Base-by-base conservation (phyloP, 2,797 vertebrate species). In the Sebastes ruberrimus region DNA sequence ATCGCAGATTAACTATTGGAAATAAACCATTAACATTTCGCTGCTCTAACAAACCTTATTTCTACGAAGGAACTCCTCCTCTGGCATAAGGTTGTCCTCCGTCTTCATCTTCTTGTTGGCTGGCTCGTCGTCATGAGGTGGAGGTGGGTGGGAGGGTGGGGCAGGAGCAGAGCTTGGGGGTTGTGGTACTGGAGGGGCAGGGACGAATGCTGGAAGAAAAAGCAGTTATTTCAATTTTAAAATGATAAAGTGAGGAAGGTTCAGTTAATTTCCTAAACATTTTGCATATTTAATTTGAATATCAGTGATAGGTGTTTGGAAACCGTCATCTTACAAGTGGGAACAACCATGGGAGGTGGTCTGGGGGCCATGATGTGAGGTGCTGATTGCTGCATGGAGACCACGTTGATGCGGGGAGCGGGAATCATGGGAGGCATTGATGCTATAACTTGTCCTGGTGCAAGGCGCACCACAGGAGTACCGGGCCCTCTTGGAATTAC, bases 331-430 rank as follows among this genome's bases (percentile, higher is more conserved):
- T 93, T 86, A 99, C 98, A 96, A 86, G 98, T 90, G 18, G 98
- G 98, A 46, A 99, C 98, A 27, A 99, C 98, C 99, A 99, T 99
- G 53, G 98, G 98, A 1, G 98, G 98, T 0, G 98, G 97, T 82
- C 98, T 97, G 0, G 98, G 97, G 3, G 97, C 96, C 98, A 99
- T 98, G 75, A 99, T 95, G 80, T 98, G 98, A 3, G 97, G 95
- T 2, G 94, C 97, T 0, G 97, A 92, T 23, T 97, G 97, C 0
- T 97, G 97, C 98, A 99, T 99, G 20, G 96, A 97, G 65, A 99
- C 97, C 80, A 99, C 98, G 0, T 98, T 99, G 93, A 99, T 98
- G 64, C 98, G 97, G 0, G 97, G 96, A 10, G 97, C 95, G 4
- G 98, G 96, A 64, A 99, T 96, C 91, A 99, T 99, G 1, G 97